Percentiles rank a stretch among this genome's conserved stretches.
Conservation (phyloP, 92 coral and sea anemone species). For the Epizoanthus scotinus region DNA sequence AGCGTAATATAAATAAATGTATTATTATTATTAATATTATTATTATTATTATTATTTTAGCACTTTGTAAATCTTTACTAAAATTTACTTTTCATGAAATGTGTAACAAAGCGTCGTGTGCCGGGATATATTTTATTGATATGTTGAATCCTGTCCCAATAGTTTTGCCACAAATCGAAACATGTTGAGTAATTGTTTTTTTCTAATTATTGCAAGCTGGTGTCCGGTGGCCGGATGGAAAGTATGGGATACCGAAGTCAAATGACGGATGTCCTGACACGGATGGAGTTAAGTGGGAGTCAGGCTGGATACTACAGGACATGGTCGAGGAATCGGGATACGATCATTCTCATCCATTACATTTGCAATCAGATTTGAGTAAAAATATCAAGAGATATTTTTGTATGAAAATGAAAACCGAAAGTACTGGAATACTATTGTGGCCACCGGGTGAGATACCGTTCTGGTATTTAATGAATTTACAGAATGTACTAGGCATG, state of each 20-base stretch:
- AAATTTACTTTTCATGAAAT: no score
- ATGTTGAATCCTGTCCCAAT: no score
- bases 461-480: no score
- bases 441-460: conserved; percentile 21
- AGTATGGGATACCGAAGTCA: conserved; percentile 17
- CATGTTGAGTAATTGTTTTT: no score
- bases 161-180: no score
- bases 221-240: conserved; percentile 29
- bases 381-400: conserved; percentile 12
- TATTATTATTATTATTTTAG: no score
- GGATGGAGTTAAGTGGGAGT: background rate
- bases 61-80: no score
- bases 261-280: conserved; percentile 14
- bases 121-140: no score
- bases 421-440: background rate
- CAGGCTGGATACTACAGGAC: conserved; percentile 38
- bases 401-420: conserved; percentile 15
- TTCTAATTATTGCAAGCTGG: background rate
- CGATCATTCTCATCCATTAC: background rate
- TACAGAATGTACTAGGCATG: no score
- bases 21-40: no score
- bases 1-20: no score
- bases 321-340: conserved; percentile 32
- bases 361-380: background rate
- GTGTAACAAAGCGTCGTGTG: no score